Base-by-base conservation (phyloP, 2,797 vertebrate genomes). In the Phrynocephalus vlangalii region DNA sequence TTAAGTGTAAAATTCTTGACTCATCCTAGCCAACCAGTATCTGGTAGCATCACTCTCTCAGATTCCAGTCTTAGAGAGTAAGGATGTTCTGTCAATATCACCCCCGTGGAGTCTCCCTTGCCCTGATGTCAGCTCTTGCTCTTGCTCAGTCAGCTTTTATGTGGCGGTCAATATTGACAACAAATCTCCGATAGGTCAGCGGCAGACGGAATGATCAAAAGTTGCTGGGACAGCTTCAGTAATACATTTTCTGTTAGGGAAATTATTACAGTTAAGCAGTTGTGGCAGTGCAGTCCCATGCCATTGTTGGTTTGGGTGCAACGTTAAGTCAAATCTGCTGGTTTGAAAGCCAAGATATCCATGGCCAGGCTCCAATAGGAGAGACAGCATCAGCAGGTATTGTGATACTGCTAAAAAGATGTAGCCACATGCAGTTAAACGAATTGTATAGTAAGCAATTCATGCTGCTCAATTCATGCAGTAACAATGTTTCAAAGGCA, bases 391-490 rank as follows among this genome's bases (percentile, higher is more conserved):
- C 52, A 56, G 13, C 52, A 8, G 6, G 8, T 56, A 11, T 16
- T 52, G 18, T 89, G 72, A 20, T 82, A 60, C 48, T 22, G 28
- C 75, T 3, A 33, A n/a, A 84, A 0, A 72, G 92, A 87, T 71
- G 90, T 6, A 5, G 89, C 33, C 33, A 33, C 33, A 33, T 33
- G 33, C 33, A 33, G 33, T 33, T 3, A 5, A 33, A 1, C 3
- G 50, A 63, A 85, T 90, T 91, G 24, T 6, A 5, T 71, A 9
- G 20, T 0, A 1, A 71, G 63, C 79, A 20, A n/a, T 13, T 50
- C 0, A 72, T 79, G 30, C 0, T 0, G 87, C 38, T 6, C 33
- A 33, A 33, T 33, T 33, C 33, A 33, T 33, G 33, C 0, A 90
- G 50, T 82, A 13, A 3, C 4, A 91, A 75, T 89, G 76, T 5